These are phyloP conservation scores for Caenorhabditis sp. DNA, from an alignment of 2,888 invertebrate genomes.

Conservation along the genomic window DNA sequence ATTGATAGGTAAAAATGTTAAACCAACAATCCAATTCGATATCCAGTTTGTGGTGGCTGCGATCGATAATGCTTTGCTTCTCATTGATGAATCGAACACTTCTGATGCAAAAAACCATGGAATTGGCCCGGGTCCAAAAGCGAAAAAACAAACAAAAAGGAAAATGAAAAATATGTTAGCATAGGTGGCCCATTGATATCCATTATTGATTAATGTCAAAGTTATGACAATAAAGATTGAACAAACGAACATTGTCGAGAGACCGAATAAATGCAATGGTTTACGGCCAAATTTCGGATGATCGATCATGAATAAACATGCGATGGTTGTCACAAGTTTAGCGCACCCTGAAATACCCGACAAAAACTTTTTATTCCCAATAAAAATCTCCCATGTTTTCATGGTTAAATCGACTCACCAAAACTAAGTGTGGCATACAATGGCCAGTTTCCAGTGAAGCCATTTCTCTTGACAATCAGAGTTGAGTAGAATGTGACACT, in stretches of 20 bases:
- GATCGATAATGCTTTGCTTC: conserved; percentile 84
- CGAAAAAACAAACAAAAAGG: conserved; percentile 85
- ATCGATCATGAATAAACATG: conserved; percentile 40
- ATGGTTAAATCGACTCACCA: no score
- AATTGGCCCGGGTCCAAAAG: conserved; percentile 87
- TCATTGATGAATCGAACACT: conserved; percentile 82
- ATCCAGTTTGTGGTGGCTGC: conserved; percentile 87
- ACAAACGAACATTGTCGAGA: conserved; percentile 81
- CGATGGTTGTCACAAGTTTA: conserved; percentile 27
- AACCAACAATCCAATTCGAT: conserved; percentile 83
- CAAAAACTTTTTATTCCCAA: conserved; percentile 79
- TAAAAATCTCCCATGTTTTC: no score
- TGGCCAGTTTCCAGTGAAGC: conserved; percentile 76
- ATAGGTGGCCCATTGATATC: conserved; percentile 71
- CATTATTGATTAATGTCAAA: conserved; percentile 42
- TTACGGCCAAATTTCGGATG: conserved; percentile 80
- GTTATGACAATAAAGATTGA: conserved; percentile 78
- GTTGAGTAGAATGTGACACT: conserved; percentile 78
- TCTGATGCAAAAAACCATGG: conserved; percentile 92
- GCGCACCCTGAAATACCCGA: conserved; percentile 13
- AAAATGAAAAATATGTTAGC: conserved; percentile 81
- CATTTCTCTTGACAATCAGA: conserved; percentile 80
- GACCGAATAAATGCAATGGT: conserved; percentile 82
- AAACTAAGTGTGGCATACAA: conserved; percentile 85
- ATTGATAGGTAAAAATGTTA: conserved; percentile 77